These are phyloP conservation scores for Ctena decussata DNA, from an alignment of 2,888 invertebrate genomes.

Conservation along the genomic window DNA sequence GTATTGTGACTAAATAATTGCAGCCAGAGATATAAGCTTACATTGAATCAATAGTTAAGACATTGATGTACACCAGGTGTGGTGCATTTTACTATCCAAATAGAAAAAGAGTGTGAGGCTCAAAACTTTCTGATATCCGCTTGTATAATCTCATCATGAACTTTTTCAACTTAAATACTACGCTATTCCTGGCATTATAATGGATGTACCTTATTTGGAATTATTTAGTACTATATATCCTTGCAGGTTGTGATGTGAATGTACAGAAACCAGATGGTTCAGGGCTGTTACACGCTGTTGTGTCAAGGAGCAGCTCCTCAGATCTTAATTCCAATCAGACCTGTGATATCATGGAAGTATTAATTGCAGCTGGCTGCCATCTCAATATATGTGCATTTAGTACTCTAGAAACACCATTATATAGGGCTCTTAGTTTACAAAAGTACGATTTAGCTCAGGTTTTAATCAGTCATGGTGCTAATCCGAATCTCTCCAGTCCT, in stretches of 20 bases:
- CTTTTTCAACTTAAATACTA: too few relatives aligned
- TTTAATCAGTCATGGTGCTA: conserved; percentile 70
- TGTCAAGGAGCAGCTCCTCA: conserved; percentile 34
- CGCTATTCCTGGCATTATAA: too few relatives aligned
- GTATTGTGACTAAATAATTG: too few relatives aligned
- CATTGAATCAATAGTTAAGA: too few relatives aligned
- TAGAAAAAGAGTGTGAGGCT: too few relatives aligned
- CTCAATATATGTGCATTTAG: conserved; percentile 64
- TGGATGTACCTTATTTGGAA: too few relatives aligned
- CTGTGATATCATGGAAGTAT: conserved; percentile 47
- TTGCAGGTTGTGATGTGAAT: conserved; percentile 72
- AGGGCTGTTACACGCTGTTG: conserved; percentile 67
- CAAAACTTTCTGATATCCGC: too few relatives aligned
- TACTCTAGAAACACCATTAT: conserved; percentile 72
- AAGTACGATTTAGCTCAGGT: conserved; percentile 64
- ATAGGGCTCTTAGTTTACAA: conserved; percentile 65
- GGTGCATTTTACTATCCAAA: too few relatives aligned
- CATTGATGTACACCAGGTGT: too few relatives aligned
- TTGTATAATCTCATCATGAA: too few relatives aligned
- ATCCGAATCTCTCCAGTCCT: conserved; percentile 72
- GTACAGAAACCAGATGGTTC: conserved; percentile 55
- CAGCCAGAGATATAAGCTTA: not conserved
- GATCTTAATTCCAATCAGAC: not conserved
- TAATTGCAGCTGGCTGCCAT: conserved; percentile 61
- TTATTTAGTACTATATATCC: too few relatives aligned